These are phyloP conservation scores for Prenolepis imparis DNA, from an alignment of 2,888 invertebrate genomes.

Conservation along the genomic window DNA sequence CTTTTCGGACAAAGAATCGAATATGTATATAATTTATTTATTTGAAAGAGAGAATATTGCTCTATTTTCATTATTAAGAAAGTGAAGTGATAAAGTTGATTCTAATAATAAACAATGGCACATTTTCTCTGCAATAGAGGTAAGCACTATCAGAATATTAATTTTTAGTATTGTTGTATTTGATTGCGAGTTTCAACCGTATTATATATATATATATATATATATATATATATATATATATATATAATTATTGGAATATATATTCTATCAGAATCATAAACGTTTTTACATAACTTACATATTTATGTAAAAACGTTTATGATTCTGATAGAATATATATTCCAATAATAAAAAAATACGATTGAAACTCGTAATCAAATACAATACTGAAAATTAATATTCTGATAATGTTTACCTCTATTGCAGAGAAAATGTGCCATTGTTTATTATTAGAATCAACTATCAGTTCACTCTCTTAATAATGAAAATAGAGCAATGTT, in stretches of 20 bases:
- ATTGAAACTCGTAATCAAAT: not conserved
- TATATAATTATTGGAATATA: constrained; percentile 28
- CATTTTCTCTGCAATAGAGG: constrained; percentile 7
- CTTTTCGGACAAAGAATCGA: not conserved
- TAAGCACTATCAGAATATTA: constrained; percentile 41
- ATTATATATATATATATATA: too few species aligned
- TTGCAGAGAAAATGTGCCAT: constrained; percentile 9
- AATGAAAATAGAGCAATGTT: constrained; percentile 16
- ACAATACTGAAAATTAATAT: constrained; percentile 31
- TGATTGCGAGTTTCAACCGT: not conserved
- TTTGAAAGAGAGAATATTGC: not conserved
- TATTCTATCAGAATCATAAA: not conserved
- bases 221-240: too few species aligned
- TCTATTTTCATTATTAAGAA: constrained; percentile 7
- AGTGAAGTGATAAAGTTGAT: not conserved
- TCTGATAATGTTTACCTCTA: constrained; percentile 24
- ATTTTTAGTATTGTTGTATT: not conserved
- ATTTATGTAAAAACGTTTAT: not conserved
- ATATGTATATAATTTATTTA: too few species aligned
- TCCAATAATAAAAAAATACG: constrained; percentile 28
- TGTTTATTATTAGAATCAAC: constrained; percentile 33
- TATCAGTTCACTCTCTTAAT: not conserved
- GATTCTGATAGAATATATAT: not conserved
- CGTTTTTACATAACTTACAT: too few species aligned
- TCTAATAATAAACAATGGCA: constrained; percentile 22